Conservation (phyloP, 1,140 invertebrate genomes). For the Chelonus insularis region DNA sequence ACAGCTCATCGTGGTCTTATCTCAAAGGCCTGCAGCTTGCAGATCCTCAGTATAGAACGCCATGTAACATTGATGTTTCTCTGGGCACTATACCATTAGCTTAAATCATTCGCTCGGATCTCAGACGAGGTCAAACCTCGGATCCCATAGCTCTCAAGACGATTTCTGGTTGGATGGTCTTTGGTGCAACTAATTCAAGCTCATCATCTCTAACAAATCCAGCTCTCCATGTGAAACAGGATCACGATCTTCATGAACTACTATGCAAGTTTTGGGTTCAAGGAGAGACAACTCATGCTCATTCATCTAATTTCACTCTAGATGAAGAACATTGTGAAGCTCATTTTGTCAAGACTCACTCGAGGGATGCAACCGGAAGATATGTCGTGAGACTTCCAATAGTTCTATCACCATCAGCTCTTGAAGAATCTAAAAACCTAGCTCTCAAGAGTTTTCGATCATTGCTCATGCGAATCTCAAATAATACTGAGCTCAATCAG, state of each 20-base stretch:
- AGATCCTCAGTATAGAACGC: no score
- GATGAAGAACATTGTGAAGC: constrained; percentile 30
- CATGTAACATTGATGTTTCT: no score
- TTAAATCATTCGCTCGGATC: not conserved
- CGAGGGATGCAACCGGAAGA: constrained; percentile 19
- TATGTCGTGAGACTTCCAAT: constrained; percentile 31
- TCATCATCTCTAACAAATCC: not conserved
- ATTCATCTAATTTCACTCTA: not conserved
- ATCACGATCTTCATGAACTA: not conserved
- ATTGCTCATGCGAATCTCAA: constrained; percentile 19
- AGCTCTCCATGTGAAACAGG: not conserved
- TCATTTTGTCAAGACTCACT: constrained; percentile 24
- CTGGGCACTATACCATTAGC: no score
- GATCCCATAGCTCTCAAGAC: not conserved
- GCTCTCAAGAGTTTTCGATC: constrained; percentile 19
- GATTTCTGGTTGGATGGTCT: not conserved
- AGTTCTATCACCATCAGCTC: not conserved
- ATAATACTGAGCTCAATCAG: constrained; percentile 29
- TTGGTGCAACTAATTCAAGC: not conserved
- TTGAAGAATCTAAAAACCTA: constrained; percentile 30
- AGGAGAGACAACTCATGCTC: not conserved
- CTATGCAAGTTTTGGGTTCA: constrained; percentile 13
- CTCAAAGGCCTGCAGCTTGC: no score
- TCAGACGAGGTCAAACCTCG: not conserved
- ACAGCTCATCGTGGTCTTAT: no score